phyloP scores from a whole-genome alignment of 2,888 invertebrate species.

The Xanthostigma xanthostigma region DNA sequence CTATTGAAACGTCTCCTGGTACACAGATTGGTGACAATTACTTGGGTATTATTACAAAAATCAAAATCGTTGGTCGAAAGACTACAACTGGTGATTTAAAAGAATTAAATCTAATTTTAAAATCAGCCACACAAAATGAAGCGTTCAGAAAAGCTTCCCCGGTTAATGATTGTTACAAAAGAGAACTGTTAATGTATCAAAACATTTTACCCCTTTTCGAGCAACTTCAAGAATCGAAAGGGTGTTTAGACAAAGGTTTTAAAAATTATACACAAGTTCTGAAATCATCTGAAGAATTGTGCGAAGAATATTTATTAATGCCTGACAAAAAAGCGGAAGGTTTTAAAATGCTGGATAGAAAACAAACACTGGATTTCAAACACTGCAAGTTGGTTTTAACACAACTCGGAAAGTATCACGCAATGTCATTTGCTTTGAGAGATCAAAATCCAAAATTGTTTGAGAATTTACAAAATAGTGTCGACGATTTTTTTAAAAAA shows the following conservation, averaged over 20 bases:
- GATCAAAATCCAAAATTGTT: conserved; percentile 16
- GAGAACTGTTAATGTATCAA: conserved; percentile 19
- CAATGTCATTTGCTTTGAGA: conserved; percentile 18
- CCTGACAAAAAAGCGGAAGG: not conserved
- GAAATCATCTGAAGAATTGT: too few relatives aligned
- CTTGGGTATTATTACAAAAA: conserved; percentile 13
- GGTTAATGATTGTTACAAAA: conserved; percentile 13
- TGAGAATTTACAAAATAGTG: conserved; percentile 10
- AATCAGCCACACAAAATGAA: conserved; percentile 16
- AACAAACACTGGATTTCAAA: conserved; percentile 16
- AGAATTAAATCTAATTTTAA: conserved; percentile 16
- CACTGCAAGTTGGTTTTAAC: conserved; percentile 18
- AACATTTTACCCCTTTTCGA: conserved; percentile 15
- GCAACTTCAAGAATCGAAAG: conserved; percentile 11
- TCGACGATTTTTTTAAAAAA: conserved; percentile 12
- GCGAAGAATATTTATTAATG: not conserved
- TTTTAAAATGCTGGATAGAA: not conserved
- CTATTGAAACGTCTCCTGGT: too few relatives aligned
- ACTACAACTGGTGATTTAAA: not conserved
- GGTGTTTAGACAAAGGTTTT: too few relatives aligned
- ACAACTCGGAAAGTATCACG: conserved; percentile 21
- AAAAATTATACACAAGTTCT: too few relatives aligned
- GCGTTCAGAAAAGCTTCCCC: conserved; percentile 13
- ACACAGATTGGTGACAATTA: conserved; percentile 10
- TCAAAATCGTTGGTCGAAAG: conserved; percentile 2